Base-by-base conservation (phyloP, 1,140 invertebrate genomes). In the Platyura marginata region DNA sequence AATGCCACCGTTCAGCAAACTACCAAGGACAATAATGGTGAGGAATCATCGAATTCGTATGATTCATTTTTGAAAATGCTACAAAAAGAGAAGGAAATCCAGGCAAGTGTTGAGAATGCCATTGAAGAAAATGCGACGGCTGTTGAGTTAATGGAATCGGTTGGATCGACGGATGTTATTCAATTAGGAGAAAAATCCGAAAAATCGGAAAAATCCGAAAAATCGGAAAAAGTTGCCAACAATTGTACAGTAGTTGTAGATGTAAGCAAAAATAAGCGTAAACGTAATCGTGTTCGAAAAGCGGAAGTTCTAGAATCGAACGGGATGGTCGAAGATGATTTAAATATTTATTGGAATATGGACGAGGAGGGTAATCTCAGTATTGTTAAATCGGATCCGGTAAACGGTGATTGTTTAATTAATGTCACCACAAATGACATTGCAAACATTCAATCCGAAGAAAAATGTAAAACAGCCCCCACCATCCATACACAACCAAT, bases 91-190 rank as follows among this genome's bases (percentile, higher is more conserved):
- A 41, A 41, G 11, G 25, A 32, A 15, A 41, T n/a, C 6, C 3
- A 25, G 13, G 40, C 22, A 16, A 41, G 29, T 32, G 25, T 41
- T 32, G 19, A 41, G 23, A 41, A 41, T 18, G 22, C 19, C 13
- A 41, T 41, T 18, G 40, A 32, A 41, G 40, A 41, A 3, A 23
- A 41, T 16, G 22, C 23, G 23, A 25, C 23, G 16, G 6, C 13
- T 6, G 13, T 29, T 29, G 25, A 29, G 25, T 6, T 8, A 29
- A 29, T 8, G 19, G 16, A 19, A 8, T 29, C 25, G 13, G 6
- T 8, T 29, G 25, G 25, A 6, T 8, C 6, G 6, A 13, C 6
- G 6, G 6, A 6, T 8, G 6, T 13, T 29, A 13, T 13, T 8
- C 6, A 13, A 13, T 13, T 29, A 8, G 25, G 25, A 8, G 6